Evolutionary conservation across 2,113 vertebrate genomes (phyloP), one percentile per base, ranked within the genome.

Genomic region (Gnathonemus longibarbis): DNA sequence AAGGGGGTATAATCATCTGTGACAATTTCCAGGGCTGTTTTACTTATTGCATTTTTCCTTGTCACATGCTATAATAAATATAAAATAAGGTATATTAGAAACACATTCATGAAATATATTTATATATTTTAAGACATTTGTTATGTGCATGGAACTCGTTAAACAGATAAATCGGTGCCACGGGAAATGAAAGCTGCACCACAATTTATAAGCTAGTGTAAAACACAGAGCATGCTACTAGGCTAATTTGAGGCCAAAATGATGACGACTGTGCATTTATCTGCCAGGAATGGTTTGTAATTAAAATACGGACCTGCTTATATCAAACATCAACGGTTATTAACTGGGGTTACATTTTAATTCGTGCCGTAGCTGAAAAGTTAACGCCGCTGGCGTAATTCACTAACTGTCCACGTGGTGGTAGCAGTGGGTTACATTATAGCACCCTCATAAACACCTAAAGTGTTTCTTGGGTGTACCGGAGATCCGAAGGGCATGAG

Each of bases 51-150:
- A 88, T 42, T 70, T 91, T 93, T 88, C 90, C 86, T 90, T 90
- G 91, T 89, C 89, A 87, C 90, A 92, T 95, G 95, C 95, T 95
- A 93, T 95, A 96, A 96, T 95, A 90, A 92, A 93, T 95, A 95
- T 95, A 95, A 66, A 66, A 39, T 39, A 5, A 15, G 35, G 15
- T 80, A 39, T 80, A n/a, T 42, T 80, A 42, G 5, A 42, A 70
- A 70, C 31, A 13, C n/a, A 31, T 70, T 70, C 74, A 80, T 42
- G 13, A 95, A 95, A 92, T 95, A 94, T 93, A 95, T 94, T 95
- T 95, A 94, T 91, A 93, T 95, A 96, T 95, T 94, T 96, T 96
- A 96, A 96, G 96, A 96, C 39, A 24, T 84, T 84, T 84, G 39
- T 45, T 84, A 48, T 84, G 48, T 15, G 46, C 46, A 46, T 85